These are phyloP conservation scores for Champsocephalus gunnari DNA, from an alignment of 2,797 vertebrate genomes.

Conservation along the genomic window DNA sequence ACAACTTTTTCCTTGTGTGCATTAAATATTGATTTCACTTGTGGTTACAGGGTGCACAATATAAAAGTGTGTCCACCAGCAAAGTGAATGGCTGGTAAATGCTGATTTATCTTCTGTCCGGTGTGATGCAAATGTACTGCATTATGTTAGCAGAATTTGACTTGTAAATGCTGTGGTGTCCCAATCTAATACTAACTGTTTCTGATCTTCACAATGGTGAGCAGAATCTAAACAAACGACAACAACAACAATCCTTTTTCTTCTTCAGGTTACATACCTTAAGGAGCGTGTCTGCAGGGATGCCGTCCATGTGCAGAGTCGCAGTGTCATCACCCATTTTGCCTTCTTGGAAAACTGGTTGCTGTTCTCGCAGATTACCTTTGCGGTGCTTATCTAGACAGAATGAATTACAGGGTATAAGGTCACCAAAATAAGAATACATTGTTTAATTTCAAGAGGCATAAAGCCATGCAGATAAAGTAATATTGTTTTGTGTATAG, in stretches of 20 bases:
- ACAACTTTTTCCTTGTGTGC: background rate
- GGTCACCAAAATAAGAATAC: background rate
- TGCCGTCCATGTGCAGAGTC: slow-evolving; percentile 24
- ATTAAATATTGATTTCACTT: background rate
- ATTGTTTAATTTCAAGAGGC: too few species aligned
- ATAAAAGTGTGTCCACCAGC: too few species aligned
- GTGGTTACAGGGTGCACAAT: background rate
- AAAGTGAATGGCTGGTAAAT: too few species aligned
- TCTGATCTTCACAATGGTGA: too few species aligned
- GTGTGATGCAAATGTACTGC: too few species aligned
- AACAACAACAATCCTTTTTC: too few species aligned
- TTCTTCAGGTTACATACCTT: slow-evolving; percentile 51
- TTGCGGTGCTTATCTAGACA: slow-evolving; percentile 36
- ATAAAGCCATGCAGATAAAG: background rate
- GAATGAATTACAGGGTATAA: background rate
- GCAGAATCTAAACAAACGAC: too few species aligned
- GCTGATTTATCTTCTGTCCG: too few species aligned
- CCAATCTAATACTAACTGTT: too few species aligned
- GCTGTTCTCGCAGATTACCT: background rate
- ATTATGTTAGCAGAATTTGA: too few species aligned
- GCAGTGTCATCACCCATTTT: slow-evolving; percentile 13
- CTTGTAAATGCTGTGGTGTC: too few species aligned
- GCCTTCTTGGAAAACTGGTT: slow-evolving; percentile 4
- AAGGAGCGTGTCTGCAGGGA: slow-evolving; percentile 40
- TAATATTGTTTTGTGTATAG: too few species aligned